Conservation (phyloP, 2,888 invertebrate species). For the Melinopterus prodromus region DNA sequence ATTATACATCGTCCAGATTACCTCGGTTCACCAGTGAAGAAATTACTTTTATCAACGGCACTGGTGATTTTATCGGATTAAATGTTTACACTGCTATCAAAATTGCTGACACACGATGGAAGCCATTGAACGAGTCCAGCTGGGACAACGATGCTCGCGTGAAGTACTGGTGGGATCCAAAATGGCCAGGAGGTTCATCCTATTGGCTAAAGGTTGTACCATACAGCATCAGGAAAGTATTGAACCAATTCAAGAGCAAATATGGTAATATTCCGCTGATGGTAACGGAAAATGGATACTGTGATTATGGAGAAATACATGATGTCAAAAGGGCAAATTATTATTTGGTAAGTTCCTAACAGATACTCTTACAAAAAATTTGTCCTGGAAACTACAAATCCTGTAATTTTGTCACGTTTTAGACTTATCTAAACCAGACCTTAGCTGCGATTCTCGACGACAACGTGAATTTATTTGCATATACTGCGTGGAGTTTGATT, state of each 20-base stretch:
- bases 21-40: constrained; percentile 69
- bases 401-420: constrained; percentile 31
- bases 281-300: constrained; percentile 68
- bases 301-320: constrained; percentile 48
- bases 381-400: no score
- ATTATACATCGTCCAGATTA: constrained; percentile 67
- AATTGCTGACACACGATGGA: constrained; percentile 49
- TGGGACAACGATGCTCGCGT: constrained; percentile 63
- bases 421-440: constrained; percentile 58
- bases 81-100: constrained; percentile 69
- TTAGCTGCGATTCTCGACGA: constrained; percentile 63
- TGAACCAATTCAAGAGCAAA: constrained; percentile 68
- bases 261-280: constrained; percentile 67
- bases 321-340: constrained; percentile 61
- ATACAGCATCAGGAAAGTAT: constrained; percentile 69
- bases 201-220: constrained; percentile 62
- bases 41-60: constrained; percentile 65
- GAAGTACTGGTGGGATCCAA: constrained; percentile 22
- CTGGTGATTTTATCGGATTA: constrained; percentile 76
- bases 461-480: constrained; percentile 67
- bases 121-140: constrained; percentile 28
- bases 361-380: no score
- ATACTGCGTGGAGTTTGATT: constrained; percentile 77
- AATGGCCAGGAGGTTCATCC: constrained; percentile 5
- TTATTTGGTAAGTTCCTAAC: constrained; percentile 31